Conservation (phyloP, 1,140 invertebrate genomes). For the Drosophila nikananu region DNA sequence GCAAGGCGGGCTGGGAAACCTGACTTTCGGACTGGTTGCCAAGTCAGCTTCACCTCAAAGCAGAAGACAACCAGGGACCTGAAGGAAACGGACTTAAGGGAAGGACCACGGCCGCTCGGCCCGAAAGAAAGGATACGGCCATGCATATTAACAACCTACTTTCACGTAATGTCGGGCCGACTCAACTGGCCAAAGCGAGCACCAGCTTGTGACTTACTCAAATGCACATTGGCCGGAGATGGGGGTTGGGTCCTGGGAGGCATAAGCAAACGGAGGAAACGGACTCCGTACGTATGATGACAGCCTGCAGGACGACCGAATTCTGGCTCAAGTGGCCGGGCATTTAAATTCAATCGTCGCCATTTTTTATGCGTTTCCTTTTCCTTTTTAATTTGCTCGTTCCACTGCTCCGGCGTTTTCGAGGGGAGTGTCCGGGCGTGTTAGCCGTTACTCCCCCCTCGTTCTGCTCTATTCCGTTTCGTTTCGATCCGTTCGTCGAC, state of each 20-base stretch:
- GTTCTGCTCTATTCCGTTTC: background rate
- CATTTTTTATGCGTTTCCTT: slow-evolving; percentile 79
- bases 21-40: slow-evolving; percentile 6
- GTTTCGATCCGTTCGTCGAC: slow-evolving; percentile 22
- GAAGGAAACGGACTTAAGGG: background rate
- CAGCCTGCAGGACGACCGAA: slow-evolving; percentile 39
- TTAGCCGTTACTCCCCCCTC: slow-evolving; percentile 43
- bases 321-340: slow-evolving; percentile 58
- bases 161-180: slow-evolving; percentile 61
- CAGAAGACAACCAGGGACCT: background rate
- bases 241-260: slow-evolving; percentile 1
- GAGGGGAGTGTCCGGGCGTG: slow-evolving; percentile 30
- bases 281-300: slow-evolving; percentile 34
- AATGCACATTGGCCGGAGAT: slow-evolving; percentile 55
- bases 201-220: slow-evolving; percentile 63
- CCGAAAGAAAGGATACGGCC: slow-evolving; percentile 67
- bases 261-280: slow-evolving; percentile 42
- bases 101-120: background rate
- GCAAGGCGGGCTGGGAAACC: background rate
- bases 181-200: slow-evolving; percentile 67
- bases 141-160: slow-evolving; percentile 84
- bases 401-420: slow-evolving; percentile 24
- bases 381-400: slow-evolving; percentile 78
- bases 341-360: slow-evolving; percentile 82
- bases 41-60: slow-evolving; percentile 6